Conservation (phyloP, 1,140 invertebrate species). For the Manduca sexta region DNA sequence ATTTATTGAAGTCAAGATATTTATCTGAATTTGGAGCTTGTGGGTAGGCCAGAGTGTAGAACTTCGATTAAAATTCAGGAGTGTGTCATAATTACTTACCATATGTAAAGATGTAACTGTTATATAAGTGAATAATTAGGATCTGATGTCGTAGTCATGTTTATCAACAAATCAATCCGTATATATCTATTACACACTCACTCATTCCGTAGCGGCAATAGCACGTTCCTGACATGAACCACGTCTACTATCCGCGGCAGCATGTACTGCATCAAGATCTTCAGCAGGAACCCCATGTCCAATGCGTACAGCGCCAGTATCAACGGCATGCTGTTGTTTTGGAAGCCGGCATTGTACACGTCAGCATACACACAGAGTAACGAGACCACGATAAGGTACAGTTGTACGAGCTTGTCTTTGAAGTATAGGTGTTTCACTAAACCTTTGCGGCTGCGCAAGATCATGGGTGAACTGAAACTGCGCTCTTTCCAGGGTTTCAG, state of each 20-base stretch:
- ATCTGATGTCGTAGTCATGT: too few species aligned
- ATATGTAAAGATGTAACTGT: too few species aligned
- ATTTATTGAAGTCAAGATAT: too few species aligned
- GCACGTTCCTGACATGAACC: constrained; percentile 3
- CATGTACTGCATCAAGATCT: constrained; percentile 35
- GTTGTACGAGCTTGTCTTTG: constrained; percentile 29
- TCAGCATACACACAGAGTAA: constrained; percentile 34
- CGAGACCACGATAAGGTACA: constrained; percentile 36
- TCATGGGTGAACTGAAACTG: not conserved
- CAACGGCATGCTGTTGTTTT: constrained; percentile 28
- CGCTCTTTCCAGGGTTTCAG: constrained; percentile 9
- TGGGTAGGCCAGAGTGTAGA: too few species aligned
- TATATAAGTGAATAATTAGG: too few species aligned
- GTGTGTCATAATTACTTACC: too few species aligned
- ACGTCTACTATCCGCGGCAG: constrained; percentile 17
- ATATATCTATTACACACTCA: too few species aligned
- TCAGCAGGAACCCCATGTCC: constrained; percentile 39
- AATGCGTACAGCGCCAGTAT: constrained; percentile 33
- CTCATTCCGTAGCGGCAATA: constrained; percentile 12
- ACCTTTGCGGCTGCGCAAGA: not conserved
- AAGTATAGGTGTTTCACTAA: constrained; percentile 25
- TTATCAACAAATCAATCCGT: too few species aligned
- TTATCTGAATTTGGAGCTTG: too few species aligned
- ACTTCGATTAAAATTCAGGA: too few species aligned
- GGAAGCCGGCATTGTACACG: constrained; percentile 45